Evolutionary conservation across 2,888 invertebrate genomes (phyloP).

Genomic region (Resseliella maxima): DNA sequence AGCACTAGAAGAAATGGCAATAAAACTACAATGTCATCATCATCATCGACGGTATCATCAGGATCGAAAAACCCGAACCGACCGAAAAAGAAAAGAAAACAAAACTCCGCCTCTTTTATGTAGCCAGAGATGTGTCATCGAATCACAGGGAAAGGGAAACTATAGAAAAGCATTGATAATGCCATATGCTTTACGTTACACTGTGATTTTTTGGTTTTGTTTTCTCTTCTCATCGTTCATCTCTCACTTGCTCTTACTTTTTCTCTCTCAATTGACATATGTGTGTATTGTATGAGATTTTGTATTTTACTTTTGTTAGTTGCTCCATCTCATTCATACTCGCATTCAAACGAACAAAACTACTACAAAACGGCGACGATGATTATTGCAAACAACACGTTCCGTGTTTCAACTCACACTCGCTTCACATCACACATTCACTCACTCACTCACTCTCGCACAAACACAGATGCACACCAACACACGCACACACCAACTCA

Average conservation of each 20-base stretch:
- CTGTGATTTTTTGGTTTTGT: constrained; percentile 41
- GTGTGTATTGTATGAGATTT: no score
- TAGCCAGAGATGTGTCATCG: constrained; percentile 35
- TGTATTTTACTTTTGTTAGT: background rate
- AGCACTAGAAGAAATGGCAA: constrained; percentile 2
- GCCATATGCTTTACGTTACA: constrained; percentile 44
- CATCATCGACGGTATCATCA: constrained; percentile 38
- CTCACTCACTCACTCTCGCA: background rate
- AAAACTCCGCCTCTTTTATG: constrained; percentile 54
- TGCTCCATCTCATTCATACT: background rate
- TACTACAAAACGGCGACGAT: constrained; percentile 53
- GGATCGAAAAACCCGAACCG: background rate
- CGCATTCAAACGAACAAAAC: background rate
- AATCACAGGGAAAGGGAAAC: constrained; percentile 37
- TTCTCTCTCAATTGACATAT: background rate
- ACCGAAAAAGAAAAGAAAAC: constrained; percentile 51
- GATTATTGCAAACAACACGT: constrained; percentile 55
- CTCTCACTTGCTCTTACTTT: background rate
- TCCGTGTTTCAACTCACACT: constrained; percentile 55
- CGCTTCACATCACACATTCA: constrained; percentile 24
- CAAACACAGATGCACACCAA: background rate
- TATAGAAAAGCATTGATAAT: constrained; percentile 35
- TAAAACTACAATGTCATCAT: constrained; percentile 52
- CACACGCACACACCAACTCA: background rate
- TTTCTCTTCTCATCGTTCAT: background rate